phyloP scores from a whole-genome alignment of 2,113 vertebrate genomes.

The Harpagus bidentatus region DNA sequence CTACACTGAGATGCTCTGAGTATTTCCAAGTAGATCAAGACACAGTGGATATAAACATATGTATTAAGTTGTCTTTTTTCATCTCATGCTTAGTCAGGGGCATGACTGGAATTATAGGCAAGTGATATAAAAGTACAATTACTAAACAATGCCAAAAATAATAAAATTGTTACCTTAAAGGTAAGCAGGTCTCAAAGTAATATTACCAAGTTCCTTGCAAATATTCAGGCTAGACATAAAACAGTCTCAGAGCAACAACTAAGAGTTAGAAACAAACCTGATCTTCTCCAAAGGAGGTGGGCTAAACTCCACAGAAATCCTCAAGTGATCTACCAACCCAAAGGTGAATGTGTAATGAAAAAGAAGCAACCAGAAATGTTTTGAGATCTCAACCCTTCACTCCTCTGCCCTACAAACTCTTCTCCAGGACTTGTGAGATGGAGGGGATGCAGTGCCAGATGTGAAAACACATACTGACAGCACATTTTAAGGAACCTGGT shows the following conservation, averaged over 20 bases:
- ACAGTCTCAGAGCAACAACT: background rate
- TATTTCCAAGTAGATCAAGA: background rate
- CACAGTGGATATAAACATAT: background rate
- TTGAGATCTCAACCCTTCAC: background rate
- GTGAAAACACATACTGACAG: background rate
- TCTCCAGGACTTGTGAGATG: background rate
- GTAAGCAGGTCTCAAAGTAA: background rate
- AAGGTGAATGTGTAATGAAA: background rate
- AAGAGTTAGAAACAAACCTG: background rate
- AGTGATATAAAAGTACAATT: background rate
- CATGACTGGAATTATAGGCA: background rate
- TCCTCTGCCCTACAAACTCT: background rate
- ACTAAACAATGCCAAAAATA: background rate
- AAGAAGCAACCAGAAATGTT: background rate
- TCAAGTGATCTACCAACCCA: background rate
- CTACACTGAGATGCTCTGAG: background rate
- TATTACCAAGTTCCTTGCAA: background rate
- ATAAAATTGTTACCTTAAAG: background rate
- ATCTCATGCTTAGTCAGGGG: background rate
- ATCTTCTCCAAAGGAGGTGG: background rate
- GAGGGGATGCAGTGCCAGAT: no score
- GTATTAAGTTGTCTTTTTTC: background rate
- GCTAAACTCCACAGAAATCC: background rate
- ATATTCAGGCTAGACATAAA: background rate
- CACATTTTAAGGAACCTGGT: background rate